phyloP scores from a whole-genome alignment of 37 sponge, comb jelly and placozoan species.

The Eunapius fragilis region DNA sequence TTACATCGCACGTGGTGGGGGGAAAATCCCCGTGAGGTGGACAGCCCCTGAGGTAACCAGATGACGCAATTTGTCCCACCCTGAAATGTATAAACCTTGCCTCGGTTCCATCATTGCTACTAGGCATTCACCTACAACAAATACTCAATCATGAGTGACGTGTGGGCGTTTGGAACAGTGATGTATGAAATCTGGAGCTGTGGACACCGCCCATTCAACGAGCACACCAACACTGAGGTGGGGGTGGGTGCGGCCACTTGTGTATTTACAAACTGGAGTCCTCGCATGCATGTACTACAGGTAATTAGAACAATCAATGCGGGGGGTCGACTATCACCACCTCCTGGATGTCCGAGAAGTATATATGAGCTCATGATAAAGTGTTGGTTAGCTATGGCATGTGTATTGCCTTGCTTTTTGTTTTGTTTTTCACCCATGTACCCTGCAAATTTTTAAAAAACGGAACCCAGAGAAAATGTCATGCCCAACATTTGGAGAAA shows the following conservation, averaged over 20 bases:
- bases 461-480: slow-evolving; percentile 47
- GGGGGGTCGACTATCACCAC: too few species aligned
- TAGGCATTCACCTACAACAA: too few species aligned
- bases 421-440: background rate
- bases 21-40: slow-evolving; percentile 53
- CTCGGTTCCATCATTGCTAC: too few species aligned
- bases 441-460: background rate
- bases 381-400: slow-evolving; percentile 50
- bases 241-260: background rate
- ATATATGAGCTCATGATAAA: slow-evolving; percentile 65
- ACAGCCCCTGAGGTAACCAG: slow-evolving; percentile 46
- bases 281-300: slow-evolving; percentile 12
- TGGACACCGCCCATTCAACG: slow-evolving; percentile 45
- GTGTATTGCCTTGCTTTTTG: background rate
- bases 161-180: slow-evolving; percentile 65
- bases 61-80: too few species aligned
- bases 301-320: too few species aligned
- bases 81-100: too few species aligned
- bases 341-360: slow-evolving; percentile 62
- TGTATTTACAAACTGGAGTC: background rate
- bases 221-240: slow-evolving; percentile 14
- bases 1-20: slow-evolving; percentile 4
- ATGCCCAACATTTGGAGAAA: slow-evolving; percentile 35
- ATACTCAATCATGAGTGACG: slow-evolving; percentile 33
- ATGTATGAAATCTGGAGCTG: slow-evolving; percentile 69